phyloP scores from a whole-genome alignment of 2,888 invertebrate genomes.

The Hetaerina titia region DNA sequence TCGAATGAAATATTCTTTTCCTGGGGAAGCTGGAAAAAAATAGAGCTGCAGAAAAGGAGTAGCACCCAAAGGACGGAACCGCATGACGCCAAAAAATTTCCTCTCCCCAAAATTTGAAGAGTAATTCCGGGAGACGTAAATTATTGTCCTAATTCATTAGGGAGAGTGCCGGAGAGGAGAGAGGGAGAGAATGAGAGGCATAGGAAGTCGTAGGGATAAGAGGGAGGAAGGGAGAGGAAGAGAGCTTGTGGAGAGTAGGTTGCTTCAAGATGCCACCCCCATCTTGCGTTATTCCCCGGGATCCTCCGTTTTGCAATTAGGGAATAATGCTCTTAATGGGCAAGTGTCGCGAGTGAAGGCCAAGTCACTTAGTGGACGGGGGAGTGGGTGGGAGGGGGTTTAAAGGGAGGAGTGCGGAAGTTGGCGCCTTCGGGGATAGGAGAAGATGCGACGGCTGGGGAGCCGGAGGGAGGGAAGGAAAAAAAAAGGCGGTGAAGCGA shows the following conservation, averaged over 20 bases:
- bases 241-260: not conserved
- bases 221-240: not conserved
- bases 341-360: constrained; percentile 45
- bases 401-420: not conserved
- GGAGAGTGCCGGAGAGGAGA: not conserved
- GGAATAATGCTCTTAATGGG: constrained; percentile 55
- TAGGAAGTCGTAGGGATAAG: too few relatives aligned
- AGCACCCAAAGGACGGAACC: too few relatives aligned
- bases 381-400: not conserved
- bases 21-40: too few relatives aligned
- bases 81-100: not conserved
- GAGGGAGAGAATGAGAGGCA: not conserved
- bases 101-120: not conserved
- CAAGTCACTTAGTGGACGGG: constrained; percentile 6
- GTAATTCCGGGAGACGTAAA: not conserved
- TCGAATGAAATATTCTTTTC: too few relatives aligned
- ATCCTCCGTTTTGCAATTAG: constrained; percentile 42
- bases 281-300: not conserved
- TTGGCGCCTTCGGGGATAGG: not conserved
- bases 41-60: too few relatives aligned
- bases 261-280: not conserved
- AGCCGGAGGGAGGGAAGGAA: not conserved
- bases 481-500: not conserved
- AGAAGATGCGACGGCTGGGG: not conserved
- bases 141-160: constrained; percentile 21